Conservation (phyloP, 2,888 invertebrate genomes). For the Imbricaverruca yamaguchii region DNA sequence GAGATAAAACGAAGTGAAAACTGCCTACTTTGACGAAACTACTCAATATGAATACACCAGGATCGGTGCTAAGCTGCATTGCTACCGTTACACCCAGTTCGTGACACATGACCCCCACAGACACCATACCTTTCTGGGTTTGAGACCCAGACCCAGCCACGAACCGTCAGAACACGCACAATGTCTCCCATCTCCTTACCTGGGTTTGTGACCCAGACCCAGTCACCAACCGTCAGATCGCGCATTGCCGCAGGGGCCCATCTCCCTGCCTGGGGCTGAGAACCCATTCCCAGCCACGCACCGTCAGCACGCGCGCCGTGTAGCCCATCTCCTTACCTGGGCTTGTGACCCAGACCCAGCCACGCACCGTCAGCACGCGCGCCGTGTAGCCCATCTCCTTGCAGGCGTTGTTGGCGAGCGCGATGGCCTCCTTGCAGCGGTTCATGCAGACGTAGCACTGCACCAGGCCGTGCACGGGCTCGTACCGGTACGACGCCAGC, state of each 20-base stretch:
- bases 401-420: slow-evolving; percentile 61
- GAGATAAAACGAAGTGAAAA: too few relatives aligned
- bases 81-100: too few relatives aligned
- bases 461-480: slow-evolving; percentile 68
- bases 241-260: too few relatives aligned
- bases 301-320: slow-evolving; percentile 63
- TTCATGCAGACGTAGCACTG: slow-evolving; percentile 62
- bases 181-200: slow-evolving; percentile 63
- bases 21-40: too few relatives aligned
- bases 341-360: neutral
- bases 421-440: slow-evolving; percentile 61
- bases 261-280: too few relatives aligned
- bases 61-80: too few relatives aligned
- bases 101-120: too few relatives aligned
- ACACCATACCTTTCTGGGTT: too few relatives aligned
- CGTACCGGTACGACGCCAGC: slow-evolving; percentile 56
- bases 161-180: slow-evolving; percentile 64
- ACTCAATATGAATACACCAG: too few relatives aligned
- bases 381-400: slow-evolving; percentile 64
- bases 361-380: slow-evolving; percentile 60
- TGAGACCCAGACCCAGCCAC: slow-evolving; percentile 33
- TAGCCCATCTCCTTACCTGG: too few relatives aligned
- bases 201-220: slow-evolving; percentile 58
- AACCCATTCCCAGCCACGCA: slow-evolving; percentile 42
- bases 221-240: slow-evolving; percentile 19